phyloP scores from a whole-genome alignment of 2,888 invertebrate species.

The Thumatha senex region DNA sequence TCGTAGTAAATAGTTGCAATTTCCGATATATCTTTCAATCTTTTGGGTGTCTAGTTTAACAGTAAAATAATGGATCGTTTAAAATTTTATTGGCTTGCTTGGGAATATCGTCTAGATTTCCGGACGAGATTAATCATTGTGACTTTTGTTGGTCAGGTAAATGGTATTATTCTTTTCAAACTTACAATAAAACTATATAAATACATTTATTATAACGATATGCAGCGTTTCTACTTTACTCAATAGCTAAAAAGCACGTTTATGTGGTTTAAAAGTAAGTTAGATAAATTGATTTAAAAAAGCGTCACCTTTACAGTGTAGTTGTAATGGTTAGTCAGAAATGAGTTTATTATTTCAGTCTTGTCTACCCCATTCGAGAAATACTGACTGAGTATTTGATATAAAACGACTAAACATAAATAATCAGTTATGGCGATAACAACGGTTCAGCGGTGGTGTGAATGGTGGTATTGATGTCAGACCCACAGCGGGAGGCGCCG shows the following conservation, averaged over 20 bases:
- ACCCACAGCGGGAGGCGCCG: slow-evolving; percentile 48
- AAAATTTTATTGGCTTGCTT: slow-evolving; percentile 43
- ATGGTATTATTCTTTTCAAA: neutral
- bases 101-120: slow-evolving; percentile 16
- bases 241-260: too few species aligned
- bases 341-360: too few species aligned
- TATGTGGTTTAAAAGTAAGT: too few species aligned
- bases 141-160: slow-evolving; percentile 4
- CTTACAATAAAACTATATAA: too few species aligned
- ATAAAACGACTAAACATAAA: slow-evolving; percentile 26
- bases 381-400: neutral
- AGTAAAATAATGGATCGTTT: slow-evolving; percentile 36
- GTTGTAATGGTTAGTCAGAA: too few species aligned
- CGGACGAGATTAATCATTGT: slow-evolving; percentile 13
- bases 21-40: slow-evolving; percentile 72
- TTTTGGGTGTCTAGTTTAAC: slow-evolving; percentile 59
- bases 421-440: slow-evolving; percentile 56
- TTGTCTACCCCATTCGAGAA: too few species aligned
- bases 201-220: neutral
- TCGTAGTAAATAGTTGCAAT: slow-evolving; percentile 71
- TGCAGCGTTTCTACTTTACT: neutral
- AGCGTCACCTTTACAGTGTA: too few species aligned
- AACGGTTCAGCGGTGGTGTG: slow-evolving; percentile 50
- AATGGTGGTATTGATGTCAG: slow-evolving; percentile 67
- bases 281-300: too few species aligned